Conservation (phyloP, 2,797 vertebrate genomes). For the Eidolon dupreanum region DNA sequence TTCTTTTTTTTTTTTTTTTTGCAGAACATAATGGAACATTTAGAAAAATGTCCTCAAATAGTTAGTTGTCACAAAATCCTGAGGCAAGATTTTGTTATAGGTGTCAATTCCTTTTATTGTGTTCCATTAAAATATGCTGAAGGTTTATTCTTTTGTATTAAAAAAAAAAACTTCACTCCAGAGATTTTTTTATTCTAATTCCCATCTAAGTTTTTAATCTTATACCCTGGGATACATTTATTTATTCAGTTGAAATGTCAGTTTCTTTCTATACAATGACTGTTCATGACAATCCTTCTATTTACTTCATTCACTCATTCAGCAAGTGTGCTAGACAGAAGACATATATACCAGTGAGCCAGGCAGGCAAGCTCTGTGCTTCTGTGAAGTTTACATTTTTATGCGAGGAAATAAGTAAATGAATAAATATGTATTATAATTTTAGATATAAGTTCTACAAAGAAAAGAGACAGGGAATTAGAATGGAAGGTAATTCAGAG, state of each 20-base stretch:
- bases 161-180: neutral
- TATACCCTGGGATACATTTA: neutral
- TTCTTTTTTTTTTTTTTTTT: neutral
- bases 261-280: neutral
- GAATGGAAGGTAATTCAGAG: neutral
- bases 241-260: neutral
- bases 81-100: conserved; percentile 11
- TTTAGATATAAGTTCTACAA: neutral
- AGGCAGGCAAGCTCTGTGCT: neutral
- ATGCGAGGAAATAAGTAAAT: neutral
- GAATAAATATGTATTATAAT: neutral
- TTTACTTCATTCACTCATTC: neutral
- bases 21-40: conserved; percentile 2
- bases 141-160: conserved; percentile 21
- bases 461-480: neutral
- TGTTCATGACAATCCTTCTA: neutral
- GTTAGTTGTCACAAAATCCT: conserved; percentile 48
- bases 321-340: neutral
- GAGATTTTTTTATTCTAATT: neutral
- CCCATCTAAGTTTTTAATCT: neutral
- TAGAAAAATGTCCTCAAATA: conserved; percentile 32
- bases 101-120: neutral
- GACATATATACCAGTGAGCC: neutral
- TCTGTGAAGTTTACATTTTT: neutral
- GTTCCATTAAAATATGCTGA: conserved; percentile 29